Evolutionary conservation across 2,888 invertebrate species (phyloP).

Genomic region (Brachypalpus laphriformis): DNA sequence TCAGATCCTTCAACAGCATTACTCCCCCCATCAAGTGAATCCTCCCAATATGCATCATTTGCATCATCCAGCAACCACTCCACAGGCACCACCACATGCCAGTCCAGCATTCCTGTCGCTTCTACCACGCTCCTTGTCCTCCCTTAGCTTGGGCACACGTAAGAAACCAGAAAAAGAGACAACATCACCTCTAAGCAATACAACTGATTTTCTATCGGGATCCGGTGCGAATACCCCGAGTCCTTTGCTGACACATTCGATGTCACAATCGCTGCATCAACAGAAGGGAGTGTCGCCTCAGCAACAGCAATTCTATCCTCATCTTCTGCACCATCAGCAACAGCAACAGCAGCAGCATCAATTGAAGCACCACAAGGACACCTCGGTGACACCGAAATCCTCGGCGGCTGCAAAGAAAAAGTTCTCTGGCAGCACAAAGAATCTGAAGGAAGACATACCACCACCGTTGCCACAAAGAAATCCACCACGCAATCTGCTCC

Average conservation of each 20-base stretch:
- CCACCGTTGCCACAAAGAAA: slow-evolving; percentile 85
- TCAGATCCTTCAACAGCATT: slow-evolving; percentile 78
- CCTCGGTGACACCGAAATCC: slow-evolving; percentile 76
- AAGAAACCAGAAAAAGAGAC: slow-evolving; percentile 82
- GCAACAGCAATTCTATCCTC: slow-evolving; percentile 72
- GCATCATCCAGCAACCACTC: slow-evolving; percentile 78
- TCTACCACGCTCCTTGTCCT: slow-evolving; percentile 82
- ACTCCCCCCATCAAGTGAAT: slow-evolving; percentile 77
- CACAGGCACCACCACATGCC: slow-evolving; percentile 78
- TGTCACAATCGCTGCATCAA: slow-evolving; percentile 83
- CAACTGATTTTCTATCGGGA: slow-evolving; percentile 78
- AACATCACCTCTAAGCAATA: slow-evolving; percentile 80
- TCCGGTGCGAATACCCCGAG: slow-evolving; percentile 75
- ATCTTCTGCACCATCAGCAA: slow-evolving; percentile 75
- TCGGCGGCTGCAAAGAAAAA: slow-evolving; percentile 79
- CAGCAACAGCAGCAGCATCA: slow-evolving; percentile 77
- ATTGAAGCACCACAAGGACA: slow-evolving; percentile 78
- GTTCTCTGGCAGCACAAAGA: slow-evolving; percentile 79
- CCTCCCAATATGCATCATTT: slow-evolving; percentile 77
- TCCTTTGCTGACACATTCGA: slow-evolving; percentile 78
- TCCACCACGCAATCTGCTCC: slow-evolving; percentile 79
- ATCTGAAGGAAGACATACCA: slow-evolving; percentile 81
- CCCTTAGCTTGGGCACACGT: slow-evolving; percentile 82
- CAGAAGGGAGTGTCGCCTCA: slow-evolving; percentile 76
- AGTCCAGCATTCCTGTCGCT: slow-evolving; percentile 83